phyloP scores from a whole-genome alignment of 2,888 invertebrate genomes.

The Phasia obesa region DNA sequence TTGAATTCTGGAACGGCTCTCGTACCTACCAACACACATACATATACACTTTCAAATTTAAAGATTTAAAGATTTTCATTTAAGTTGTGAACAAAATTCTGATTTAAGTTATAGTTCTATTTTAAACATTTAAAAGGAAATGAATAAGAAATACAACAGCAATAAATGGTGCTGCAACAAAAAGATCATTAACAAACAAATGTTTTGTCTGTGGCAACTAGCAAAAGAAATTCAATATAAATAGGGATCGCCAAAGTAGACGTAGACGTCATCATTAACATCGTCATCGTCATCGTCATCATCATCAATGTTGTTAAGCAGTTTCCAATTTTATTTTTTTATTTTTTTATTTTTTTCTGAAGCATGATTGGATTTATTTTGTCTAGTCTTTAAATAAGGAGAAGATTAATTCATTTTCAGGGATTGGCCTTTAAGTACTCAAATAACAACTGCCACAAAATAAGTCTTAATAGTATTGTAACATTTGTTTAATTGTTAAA shows the following conservation, averaged over 20 bases:
- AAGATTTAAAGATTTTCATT: slow-evolving; percentile 56
- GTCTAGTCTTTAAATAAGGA: slow-evolving; percentile 66
- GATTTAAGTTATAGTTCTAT: slow-evolving; percentile 63
- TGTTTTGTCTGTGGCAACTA: slow-evolving; percentile 56
- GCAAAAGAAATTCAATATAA: slow-evolving; percentile 56
- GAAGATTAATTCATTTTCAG: slow-evolving; percentile 70
- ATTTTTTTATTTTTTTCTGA: slow-evolving; percentile 21
- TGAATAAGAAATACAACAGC: slow-evolving; percentile 38
- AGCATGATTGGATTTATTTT: slow-evolving; percentile 60
- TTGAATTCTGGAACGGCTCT: background rate
- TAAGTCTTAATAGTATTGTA: slow-evolving; percentile 65
- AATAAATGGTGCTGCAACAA: slow-evolving; percentile 43
- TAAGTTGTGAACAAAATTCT: slow-evolving; percentile 69
- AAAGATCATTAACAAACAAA: slow-evolving; percentile 65
- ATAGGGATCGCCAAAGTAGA: slow-evolving; percentile 67
- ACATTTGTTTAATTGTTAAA: slow-evolving; percentile 70
- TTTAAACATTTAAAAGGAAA: slow-evolving; percentile 55
- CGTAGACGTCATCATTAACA: slow-evolving; percentile 64
- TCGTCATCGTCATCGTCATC: slow-evolving; percentile 43
- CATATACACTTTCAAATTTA: slow-evolving; percentile 43
- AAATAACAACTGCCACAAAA: slow-evolving; percentile 51
- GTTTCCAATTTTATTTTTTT: slow-evolving; percentile 1
- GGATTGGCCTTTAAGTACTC: slow-evolving; percentile 64
- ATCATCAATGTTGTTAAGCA: slow-evolving; percentile 43
- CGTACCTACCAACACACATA: slow-evolving; percentile 11